These are phyloP conservation scores for Drosophila differens DNA, from an alignment of 2,888 invertebrate genomes.

Conservation along the genomic window DNA sequence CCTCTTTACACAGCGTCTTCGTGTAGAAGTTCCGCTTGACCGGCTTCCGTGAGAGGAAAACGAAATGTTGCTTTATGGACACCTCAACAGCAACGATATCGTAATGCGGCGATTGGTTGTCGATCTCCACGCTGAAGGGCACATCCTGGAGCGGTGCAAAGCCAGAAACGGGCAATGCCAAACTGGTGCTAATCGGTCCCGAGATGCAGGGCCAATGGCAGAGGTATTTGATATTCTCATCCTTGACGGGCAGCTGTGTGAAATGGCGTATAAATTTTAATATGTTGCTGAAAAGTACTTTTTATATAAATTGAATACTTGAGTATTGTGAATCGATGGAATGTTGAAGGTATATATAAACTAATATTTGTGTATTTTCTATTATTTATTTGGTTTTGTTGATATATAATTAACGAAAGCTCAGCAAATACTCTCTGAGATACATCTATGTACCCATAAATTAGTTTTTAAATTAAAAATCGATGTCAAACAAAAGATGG, in stretches of 20 bases:
- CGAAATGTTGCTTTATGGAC: constrained; percentile 78
- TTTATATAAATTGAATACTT: background rate
- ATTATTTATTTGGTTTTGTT: background rate
- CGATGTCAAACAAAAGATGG: background rate
- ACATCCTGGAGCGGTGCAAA: constrained; percentile 91
- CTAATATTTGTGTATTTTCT: background rate
- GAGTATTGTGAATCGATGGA: background rate
- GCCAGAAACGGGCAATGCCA: constrained; percentile 88
- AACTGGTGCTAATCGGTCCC: constrained; percentile 74
- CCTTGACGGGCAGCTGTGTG: constrained; percentile 74
- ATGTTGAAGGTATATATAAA: background rate
- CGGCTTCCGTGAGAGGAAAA: constrained; percentile 81
- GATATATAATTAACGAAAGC: background rate
- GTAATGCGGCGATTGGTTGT: constrained; percentile 87
- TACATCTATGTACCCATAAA: background rate
- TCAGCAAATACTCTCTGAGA: background rate
- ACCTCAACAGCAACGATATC: constrained; percentile 79
- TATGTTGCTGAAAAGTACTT: background rate
- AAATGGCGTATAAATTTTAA: background rate
- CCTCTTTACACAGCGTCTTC: constrained; percentile 75
- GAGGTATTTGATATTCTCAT: constrained; percentile 80
- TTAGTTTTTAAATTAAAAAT: background rate
- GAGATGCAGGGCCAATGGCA: constrained; percentile 83
- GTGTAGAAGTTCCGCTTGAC: constrained; percentile 81
- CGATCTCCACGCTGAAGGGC: constrained; percentile 89